phyloP scores from a whole-genome alignment of 2,797 vertebrate genomes.

The Falco peregrinus region DNA sequence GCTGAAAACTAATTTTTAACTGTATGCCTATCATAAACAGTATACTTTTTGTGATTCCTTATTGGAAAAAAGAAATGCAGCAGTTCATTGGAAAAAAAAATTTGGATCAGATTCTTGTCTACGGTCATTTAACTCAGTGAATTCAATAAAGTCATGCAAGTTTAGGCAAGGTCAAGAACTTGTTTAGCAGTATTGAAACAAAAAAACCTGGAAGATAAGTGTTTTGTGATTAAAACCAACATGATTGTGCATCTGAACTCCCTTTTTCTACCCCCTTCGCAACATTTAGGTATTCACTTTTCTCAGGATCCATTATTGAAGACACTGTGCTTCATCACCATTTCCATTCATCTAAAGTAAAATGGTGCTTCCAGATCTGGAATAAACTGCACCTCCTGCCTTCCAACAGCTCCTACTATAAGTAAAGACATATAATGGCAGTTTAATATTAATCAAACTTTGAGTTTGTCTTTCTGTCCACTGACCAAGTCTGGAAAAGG shows the following conservation, averaged over 20 bases:
- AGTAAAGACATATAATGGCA: background rate
- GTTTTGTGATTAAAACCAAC: background rate
- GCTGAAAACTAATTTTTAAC: background rate
- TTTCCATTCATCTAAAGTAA: background rate
- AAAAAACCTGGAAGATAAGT: background rate
- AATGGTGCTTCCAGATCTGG: background rate
- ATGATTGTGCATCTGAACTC: background rate
- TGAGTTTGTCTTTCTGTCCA: background rate
- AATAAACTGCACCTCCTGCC: background rate
- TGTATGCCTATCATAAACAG: background rate
- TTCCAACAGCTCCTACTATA: background rate
- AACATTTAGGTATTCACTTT: background rate
- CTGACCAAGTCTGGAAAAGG: background rate
- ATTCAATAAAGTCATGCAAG: background rate
- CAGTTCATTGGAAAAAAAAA: background rate
- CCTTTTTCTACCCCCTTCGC: background rate
- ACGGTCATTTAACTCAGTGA: background rate
- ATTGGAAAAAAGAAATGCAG: background rate
- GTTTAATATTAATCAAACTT: background rate
- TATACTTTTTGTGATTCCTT: background rate
- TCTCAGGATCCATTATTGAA: background rate
- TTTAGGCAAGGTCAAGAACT: background rate
- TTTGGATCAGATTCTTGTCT: background rate
- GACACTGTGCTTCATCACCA: background rate
- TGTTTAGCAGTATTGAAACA: background rate